Percentiles rank a stretch among this genome's conserved stretches.
phyloP scores from a whole-genome alignment of 2,888 invertebrate species.

The Lycophotia porphyrea region DNA sequence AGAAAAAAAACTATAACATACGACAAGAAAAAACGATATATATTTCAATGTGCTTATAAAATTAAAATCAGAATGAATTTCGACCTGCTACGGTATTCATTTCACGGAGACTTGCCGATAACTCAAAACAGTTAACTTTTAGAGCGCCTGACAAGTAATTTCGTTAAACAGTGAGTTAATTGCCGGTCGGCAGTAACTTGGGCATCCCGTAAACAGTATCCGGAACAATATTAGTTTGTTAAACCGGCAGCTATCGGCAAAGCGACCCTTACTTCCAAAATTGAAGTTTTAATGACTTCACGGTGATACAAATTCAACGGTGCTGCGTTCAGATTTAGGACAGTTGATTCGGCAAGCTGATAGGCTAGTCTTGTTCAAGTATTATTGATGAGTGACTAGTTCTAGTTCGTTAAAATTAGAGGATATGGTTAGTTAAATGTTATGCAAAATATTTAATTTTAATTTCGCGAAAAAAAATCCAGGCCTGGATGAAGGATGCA shows the following conservation, averaged over 20 bases:
- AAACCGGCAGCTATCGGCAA: conserved; percentile 63
- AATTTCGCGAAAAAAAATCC: no score
- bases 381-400: neutral
- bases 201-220: conserved; percentile 51
- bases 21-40: neutral
- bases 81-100: neutral
- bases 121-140: conserved; percentile 51
- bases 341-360: conserved; percentile 9
- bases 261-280: conserved; percentile 66
- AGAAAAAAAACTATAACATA: no score
- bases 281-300: conserved; percentile 79
- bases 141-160: conserved; percentile 58
- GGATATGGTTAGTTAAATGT: neutral
- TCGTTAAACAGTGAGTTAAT: conserved; percentile 59
- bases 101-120: conserved; percentile 11
- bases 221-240: conserved; percentile 68
- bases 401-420: neutral
- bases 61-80: conserved; percentile 2
- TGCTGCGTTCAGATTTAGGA: conserved; percentile 57
- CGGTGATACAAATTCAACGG: conserved; percentile 72
- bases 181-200: conserved; percentile 50
- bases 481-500: no score
- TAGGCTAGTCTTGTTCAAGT: neutral
- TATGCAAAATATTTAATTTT: no score
- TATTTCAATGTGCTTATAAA: neutral